These are phyloP conservation scores for Trissoscelio sp. DNA, from an alignment of 2,888 invertebrate genomes.

Conservation along the genomic window DNA sequence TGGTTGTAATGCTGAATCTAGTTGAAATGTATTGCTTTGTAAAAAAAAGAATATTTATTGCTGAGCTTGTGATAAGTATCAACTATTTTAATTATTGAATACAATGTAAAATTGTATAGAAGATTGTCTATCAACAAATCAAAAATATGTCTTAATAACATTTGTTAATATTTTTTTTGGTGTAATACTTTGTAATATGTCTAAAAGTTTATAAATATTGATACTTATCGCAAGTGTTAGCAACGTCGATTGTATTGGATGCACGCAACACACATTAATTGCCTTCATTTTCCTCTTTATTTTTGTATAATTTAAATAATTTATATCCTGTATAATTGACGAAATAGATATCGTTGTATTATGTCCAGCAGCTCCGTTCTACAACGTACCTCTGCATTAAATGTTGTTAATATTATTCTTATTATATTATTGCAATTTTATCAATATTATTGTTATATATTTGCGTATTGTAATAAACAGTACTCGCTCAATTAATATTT, in stretches of 20 bases:
- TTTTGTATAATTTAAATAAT: no score
- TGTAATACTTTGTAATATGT: conserved; percentile 17
- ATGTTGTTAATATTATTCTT: conserved; percentile 62
- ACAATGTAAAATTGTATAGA: no score
- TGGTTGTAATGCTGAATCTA: conserved; percentile 43
- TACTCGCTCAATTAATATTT: conserved; percentile 66
- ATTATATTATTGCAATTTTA: conserved; percentile 61
- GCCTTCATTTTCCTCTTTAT: not conserved
- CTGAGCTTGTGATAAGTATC: conserved; percentile 39
- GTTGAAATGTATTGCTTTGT: conserved; percentile 39
- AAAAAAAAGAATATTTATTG: conserved; percentile 21
- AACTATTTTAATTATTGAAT: conserved; percentile 18
- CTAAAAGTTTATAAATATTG: conserved; percentile 7
- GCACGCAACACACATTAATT: conserved; percentile 44
- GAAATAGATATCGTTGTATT: conserved; percentile 14
- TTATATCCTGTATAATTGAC: conserved; percentile 41
- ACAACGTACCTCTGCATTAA: conserved; percentile 58
- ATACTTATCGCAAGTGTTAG: conserved; percentile 52
- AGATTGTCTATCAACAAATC: no score
- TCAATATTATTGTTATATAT: conserved; percentile 60
- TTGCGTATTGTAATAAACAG: conserved; percentile 63
- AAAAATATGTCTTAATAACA: conserved; percentile 12
- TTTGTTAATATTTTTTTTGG: conserved; percentile 41
- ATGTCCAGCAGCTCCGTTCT: conserved; percentile 57
- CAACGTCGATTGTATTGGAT: conserved; percentile 39